These are phyloP conservation scores for Panthera leo DNA, from an alignment of 2,113 vertebrate genomes.

Conservation along the genomic window DNA sequence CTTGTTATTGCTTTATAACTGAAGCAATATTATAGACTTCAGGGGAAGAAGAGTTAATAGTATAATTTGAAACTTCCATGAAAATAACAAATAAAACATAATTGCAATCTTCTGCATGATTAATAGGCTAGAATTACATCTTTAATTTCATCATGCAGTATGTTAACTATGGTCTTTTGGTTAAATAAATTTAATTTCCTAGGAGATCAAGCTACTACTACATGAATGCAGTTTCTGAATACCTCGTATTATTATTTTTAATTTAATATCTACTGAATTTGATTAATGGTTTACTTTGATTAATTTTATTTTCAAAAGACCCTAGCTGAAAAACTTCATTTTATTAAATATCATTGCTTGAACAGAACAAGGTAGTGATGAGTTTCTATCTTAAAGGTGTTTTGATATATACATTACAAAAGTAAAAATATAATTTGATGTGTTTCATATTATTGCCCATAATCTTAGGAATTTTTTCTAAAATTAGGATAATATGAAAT, in stretches of 20 bases:
- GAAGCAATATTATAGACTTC: not conserved
- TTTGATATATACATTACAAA: not conserved
- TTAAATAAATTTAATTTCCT: constrained; percentile 85
- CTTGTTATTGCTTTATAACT: not conserved
- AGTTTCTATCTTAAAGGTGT: not conserved
- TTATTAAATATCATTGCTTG: constrained; percentile 59
- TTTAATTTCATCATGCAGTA: constrained; percentile 79
- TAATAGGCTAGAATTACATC: constrained; percentile 82
- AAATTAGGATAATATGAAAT: not conserved
- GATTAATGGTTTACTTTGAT: constrained; percentile 82
- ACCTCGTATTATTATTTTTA: constrained; percentile 79
- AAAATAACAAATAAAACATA: constrained; percentile 79
- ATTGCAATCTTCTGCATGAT: constrained; percentile 82
- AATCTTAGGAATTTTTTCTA: not conserved
- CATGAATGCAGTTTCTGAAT: constrained; percentile 79
- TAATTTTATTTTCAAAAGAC: constrained; percentile 67
- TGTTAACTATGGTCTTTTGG: constrained; percentile 80
- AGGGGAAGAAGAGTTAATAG: constrained; percentile 69
- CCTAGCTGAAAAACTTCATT: constrained; percentile 59
- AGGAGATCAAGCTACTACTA: constrained; percentile 81
- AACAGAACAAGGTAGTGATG: constrained; percentile 10
- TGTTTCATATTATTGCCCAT: not conserved
- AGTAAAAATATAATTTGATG: not conserved
- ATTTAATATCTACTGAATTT: constrained; percentile 81
- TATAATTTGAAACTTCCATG: constrained; percentile 77